Evolutionary conservation across 2,113 vertebrate species (phyloP).

Genomic region (Macrotus californicus): DNA sequence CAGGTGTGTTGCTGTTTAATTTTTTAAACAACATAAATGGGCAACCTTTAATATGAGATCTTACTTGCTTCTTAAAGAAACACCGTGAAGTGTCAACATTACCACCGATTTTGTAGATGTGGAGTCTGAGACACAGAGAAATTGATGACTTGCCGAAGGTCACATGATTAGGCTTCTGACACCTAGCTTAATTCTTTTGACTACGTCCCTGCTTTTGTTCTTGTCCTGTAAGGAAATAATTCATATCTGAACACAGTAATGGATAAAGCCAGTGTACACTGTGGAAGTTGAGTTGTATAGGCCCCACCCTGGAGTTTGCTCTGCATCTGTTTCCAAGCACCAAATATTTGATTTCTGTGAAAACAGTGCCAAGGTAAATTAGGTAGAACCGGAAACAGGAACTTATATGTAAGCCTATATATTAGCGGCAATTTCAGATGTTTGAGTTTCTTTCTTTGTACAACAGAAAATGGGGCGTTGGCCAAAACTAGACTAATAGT

Average conservation of each 20-base stretch:
- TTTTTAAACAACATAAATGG: background rate
- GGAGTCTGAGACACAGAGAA: background rate
- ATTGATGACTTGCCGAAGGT: background rate
- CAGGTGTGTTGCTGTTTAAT: background rate
- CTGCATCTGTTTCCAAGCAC: slow-evolving; percentile 26
- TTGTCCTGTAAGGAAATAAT: background rate
- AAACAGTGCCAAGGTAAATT: slow-evolving; percentile 61
- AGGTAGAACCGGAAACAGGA: slow-evolving; percentile 45
- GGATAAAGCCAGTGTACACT: background rate
- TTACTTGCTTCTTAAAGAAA: background rate
- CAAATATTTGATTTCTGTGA: slow-evolving; percentile 65
- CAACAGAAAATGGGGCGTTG: slow-evolving; percentile 26
- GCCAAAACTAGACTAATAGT: slow-evolving; percentile 48
- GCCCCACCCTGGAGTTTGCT: background rate
- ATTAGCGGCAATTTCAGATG: slow-evolving; percentile 2
- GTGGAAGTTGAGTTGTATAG: background rate
- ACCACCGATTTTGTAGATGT: background rate
- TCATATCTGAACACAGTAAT: background rate
- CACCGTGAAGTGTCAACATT: background rate
- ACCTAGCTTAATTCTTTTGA: background rate
- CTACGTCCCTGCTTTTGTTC: background rate
- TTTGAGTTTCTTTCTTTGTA: slow-evolving; percentile 59
- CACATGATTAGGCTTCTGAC: background rate
- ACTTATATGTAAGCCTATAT: background rate
- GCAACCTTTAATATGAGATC: background rate